A percentile compares a stretch with the other conserved stretches of the same genome.
Conservation (phyloP, 2,888 invertebrate genomes). For the Apamea monoglypha region DNA sequence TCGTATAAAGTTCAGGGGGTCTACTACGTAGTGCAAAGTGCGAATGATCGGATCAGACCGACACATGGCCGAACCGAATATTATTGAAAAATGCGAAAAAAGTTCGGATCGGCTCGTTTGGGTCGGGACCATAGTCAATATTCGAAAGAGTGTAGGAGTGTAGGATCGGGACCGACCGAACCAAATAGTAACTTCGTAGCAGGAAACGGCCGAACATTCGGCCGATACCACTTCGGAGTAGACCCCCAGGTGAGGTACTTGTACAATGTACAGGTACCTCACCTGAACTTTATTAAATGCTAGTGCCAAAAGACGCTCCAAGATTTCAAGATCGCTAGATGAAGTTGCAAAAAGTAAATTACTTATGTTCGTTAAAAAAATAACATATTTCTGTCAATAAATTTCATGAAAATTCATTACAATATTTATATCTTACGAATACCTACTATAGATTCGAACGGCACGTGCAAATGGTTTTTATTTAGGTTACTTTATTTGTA, state of each 20-base stretch:
- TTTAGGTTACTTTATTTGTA: slow-evolving; percentile 3
- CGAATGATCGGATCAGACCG: no score
- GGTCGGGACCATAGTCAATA: no score
- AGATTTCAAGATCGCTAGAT: background rate
- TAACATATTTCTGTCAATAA: background rate
- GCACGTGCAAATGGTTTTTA: background rate
- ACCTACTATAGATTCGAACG: background rate
- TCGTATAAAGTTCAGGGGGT: slow-evolving; percentile 23
- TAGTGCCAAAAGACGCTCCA: background rate
- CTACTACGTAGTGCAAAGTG: no score
- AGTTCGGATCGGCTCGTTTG: no score
- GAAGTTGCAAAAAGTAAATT: slow-evolving; percentile 2
- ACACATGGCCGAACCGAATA: no score
- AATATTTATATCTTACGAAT: background rate
- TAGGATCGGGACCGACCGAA: no score
- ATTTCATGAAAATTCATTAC: background rate
- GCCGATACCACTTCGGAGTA: no score
- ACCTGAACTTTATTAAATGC: no score
- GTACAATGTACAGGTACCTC: background rate
- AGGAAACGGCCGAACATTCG: no score
- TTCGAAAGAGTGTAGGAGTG: no score
- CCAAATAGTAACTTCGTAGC: no score
- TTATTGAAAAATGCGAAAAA: no score
- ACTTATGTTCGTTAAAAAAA: background rate
- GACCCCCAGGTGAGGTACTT: slow-evolving; percentile 12